These are phyloP conservation scores for Mystacides longicornis DNA, from an alignment of 2,888 invertebrate species.

Conservation along the genomic window DNA sequence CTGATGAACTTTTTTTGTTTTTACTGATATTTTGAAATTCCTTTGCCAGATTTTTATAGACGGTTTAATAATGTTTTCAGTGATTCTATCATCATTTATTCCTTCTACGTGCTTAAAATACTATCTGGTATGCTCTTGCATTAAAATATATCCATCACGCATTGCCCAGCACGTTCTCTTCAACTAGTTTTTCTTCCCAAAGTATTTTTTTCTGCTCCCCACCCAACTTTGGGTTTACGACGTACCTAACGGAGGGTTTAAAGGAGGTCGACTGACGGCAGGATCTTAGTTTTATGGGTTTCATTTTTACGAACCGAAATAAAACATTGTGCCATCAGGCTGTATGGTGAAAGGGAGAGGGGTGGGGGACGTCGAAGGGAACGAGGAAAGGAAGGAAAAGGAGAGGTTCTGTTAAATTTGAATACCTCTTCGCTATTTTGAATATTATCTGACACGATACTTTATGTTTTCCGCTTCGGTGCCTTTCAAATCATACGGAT, in stretches of 20 bases:
- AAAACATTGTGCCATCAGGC: background rate
- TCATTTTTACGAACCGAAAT: slow-evolving; percentile 2
- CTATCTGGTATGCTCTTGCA: too few species aligned
- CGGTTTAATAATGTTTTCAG: too few species aligned
- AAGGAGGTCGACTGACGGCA: background rate
- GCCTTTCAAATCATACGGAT: too few species aligned
- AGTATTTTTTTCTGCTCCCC: background rate
- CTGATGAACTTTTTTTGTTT: too few species aligned
- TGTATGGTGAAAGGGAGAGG: background rate
- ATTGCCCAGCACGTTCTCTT: background rate
- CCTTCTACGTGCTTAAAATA: too few species aligned
- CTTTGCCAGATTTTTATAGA: too few species aligned
- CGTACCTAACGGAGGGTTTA: background rate
- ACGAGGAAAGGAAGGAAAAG: background rate
- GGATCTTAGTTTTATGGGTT: slow-evolving; percentile 1
- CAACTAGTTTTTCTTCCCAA: too few species aligned
- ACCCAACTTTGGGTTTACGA: background rate
- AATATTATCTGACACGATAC: too few species aligned
- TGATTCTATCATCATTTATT: too few species aligned
- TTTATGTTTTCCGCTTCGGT: too few species aligned
- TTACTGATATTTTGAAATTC: too few species aligned
- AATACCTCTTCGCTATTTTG: background rate
- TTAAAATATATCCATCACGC: background rate
- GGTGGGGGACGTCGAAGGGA: background rate
- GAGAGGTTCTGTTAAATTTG: background rate